A percentile compares a stretch with the other conserved stretches of the same genome.
phyloP scores from a whole-genome alignment of 2,113 vertebrate genomes.

The Sturnira hondurensis region DNA sequence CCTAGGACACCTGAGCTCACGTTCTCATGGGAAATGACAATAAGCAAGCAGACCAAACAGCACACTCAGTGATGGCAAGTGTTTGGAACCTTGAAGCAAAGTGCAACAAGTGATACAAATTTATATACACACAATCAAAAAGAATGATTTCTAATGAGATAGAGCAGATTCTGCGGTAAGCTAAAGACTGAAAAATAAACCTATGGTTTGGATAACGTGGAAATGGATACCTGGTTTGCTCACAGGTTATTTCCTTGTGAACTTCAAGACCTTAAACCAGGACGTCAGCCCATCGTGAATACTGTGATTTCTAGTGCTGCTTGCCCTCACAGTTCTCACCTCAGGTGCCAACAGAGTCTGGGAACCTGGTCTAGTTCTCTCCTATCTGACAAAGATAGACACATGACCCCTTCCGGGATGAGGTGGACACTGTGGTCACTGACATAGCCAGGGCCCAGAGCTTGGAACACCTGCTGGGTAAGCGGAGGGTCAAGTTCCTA shows the following conservation, averaged over 20 bases:
- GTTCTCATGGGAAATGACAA: neutral
- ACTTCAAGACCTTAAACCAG: neutral
- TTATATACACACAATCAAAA: neutral
- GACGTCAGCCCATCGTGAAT: neutral
- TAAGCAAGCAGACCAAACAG: fast-evolving
- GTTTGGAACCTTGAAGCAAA: neutral
- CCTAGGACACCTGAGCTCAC: neutral
- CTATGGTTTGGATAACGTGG: neutral
- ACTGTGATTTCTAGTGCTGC: neutral
- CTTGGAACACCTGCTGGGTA: neutral
- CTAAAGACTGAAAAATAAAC: neutral
- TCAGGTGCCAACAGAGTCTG: too few relatives aligned
- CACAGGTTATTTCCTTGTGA: neutral
- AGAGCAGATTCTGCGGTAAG: neutral
- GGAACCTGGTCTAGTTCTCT: neutral
- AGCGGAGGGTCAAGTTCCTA: neutral
- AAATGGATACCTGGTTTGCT: neutral
- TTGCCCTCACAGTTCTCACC: neutral
- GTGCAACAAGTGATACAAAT: neutral
- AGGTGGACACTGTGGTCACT: neutral
- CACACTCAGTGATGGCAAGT: neutral
- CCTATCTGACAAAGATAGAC: neutral
- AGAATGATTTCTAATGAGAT: neutral
- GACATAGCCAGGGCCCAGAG: neutral
- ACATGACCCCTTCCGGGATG: neutral